Evolutionary conservation across 2,888 invertebrate genomes (phyloP).

Genomic region (Tetragnatha montana): DNA sequence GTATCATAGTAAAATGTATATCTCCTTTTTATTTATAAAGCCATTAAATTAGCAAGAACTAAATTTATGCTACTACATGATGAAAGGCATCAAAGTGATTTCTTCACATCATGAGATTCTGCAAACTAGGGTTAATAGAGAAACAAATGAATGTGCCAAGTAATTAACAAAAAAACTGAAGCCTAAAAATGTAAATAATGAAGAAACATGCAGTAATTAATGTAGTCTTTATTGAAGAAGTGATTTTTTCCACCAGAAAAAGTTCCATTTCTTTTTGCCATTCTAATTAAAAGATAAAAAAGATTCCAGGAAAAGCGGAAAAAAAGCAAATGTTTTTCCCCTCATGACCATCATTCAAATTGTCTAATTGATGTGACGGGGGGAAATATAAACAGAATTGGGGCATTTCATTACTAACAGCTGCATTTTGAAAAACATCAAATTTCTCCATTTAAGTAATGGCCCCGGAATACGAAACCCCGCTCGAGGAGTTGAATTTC

Average conservation of each 20-base stretch:
- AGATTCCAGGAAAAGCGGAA: neutral
- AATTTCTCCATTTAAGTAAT: conserved; percentile 3
- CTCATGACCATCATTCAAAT: neutral
- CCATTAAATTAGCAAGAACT: too few relatives aligned
- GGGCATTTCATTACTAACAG: neutral
- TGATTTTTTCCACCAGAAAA: neutral
- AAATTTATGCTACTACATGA: too few relatives aligned
- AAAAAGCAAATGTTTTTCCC: neutral
- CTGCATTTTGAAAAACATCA: neutral
- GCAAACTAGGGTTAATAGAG: neutral
- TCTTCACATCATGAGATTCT: too few relatives aligned
- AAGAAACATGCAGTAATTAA: neutral
- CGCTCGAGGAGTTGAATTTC: neutral
- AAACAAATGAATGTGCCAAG: neutral
- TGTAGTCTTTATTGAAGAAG: neutral
- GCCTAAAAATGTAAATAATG: neutral
- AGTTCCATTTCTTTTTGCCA: neutral
- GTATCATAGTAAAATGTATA: too few relatives aligned
- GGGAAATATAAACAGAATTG: neutral
- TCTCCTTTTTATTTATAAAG: too few relatives aligned
- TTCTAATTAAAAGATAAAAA: neutral
- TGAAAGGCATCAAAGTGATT: too few relatives aligned
- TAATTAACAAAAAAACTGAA: neutral
- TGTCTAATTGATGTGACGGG: neutral
- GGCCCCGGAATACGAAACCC: conserved; percentile 5